Evolutionary conservation across 2,113 vertebrate genomes (phyloP), one percentile per base, ranked within the genome.

Genomic region (Tautogolabrus adspersus): DNA sequence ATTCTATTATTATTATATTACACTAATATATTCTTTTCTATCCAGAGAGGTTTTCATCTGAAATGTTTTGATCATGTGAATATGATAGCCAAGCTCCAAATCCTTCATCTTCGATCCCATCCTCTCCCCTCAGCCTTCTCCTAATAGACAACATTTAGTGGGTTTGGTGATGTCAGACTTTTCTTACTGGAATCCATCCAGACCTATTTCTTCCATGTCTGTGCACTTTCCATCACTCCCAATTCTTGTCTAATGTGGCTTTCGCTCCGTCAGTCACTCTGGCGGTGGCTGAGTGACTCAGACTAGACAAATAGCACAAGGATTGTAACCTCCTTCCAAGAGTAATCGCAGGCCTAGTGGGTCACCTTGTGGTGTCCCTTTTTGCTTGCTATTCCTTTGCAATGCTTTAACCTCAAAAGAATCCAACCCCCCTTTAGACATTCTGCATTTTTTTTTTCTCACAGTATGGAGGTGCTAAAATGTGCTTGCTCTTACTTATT

Each of bases 171-270:
- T 83, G 74, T 83, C 82, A 83, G 59, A 77, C 34, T 15, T 65
- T 68, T n/a, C 67, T 65, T 75, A 82, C 68, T 91, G 79, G 83
- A 57, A n/a, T 30, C n/a, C 44, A 49, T 81, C 79, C 84, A 86
- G 64, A 13, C 57, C 68, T n/a, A 23, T 73, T 84, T 84, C 57
- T 76, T 87, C 62, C 64, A 76, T 38, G n/a, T 71, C 60, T 75
- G 22, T 30, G 38, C 40, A 23, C 75, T 66, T 22, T 74, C 60
- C 55, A 56, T 85, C 77, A 83, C 59, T 85, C 66, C 58, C 55
- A 67, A 63, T 57, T 78, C 56, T 73, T 64, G 54, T 82, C 83
- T 87, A 66, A 86, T 90, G 89, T 89, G 89, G 82, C 73, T 84
- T 81, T 88, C 11, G 10, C 60, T 80, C 68, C 52, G 78, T 86